Base-by-base conservation (phyloP, 2,113 vertebrate species). In the Daubentonia madagascariensis region DNA sequence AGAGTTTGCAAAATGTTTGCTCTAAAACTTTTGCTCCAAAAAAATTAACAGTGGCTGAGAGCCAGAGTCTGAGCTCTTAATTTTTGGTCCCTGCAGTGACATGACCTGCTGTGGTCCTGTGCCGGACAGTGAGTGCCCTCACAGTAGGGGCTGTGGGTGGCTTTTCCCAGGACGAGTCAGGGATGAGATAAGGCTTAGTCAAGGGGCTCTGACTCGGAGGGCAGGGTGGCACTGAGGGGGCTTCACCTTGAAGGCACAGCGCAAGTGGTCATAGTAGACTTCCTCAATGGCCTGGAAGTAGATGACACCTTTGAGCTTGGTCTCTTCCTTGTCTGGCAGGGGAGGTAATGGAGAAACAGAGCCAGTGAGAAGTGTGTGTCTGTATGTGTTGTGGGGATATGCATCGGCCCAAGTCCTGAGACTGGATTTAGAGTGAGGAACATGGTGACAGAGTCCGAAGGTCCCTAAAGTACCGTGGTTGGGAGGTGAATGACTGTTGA, bases 231-330 rank as follows among this genome's bases (percentile, higher is more conserved):
- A 3, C 52, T 54, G 25, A 32, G 1, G n/a, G 87, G 68, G 25
- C 25, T 32, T 96, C 95, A 99, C 99, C 96, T 99, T 99, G 73
- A 98, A 98, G 80, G 99, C 99, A 32, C 99, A 99, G n/a, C 99
- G 99, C 75, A 99, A 98, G 96, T 99, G 99, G 97, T 99, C 99
- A 0, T 99, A 99, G 92, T 99, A 99, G 73, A 99, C 99, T 95
- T 99, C 99, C 83, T 99, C 99, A 13, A 99, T 99, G 91, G 99
- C 99, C 98, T 99, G 99, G 98, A 99, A 99, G 96, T 99, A 99
- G 96, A 99, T 99, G 84, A 99, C 99, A 1, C 99, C 99, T 94
- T 99, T 99, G 28, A 99, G 98, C 94, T 99, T 99, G 97, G 98
- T 99, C 98, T 99, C 99, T 67, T 99, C 99, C 54, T 99, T 99